Evolutionary conservation across 2,113 vertebrate genomes (phyloP).

Genomic region (Notarius lentiginosus): DNA sequence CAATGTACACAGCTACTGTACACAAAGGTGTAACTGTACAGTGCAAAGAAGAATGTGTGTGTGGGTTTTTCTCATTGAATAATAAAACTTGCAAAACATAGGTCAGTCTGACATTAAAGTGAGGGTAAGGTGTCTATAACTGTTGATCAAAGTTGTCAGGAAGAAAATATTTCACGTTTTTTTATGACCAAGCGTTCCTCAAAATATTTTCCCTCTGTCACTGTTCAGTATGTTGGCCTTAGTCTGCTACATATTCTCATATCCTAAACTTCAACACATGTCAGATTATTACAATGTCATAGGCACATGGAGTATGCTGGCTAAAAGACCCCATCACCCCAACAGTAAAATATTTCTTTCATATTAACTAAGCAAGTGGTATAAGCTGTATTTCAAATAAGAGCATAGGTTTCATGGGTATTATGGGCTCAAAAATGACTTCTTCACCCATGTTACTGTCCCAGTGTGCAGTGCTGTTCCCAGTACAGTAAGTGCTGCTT

Average conservation of each 20-base stretch:
- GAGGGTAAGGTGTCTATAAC: neutral
- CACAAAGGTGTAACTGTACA: neutral
- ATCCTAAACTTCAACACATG: neutral
- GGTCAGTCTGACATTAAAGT: slow-evolving; percentile 1
- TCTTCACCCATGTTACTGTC: neutral
- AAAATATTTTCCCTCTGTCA: neutral
- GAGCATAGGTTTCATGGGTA: neutral
- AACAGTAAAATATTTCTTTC: neutral
- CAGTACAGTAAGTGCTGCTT: neutral
- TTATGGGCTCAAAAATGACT: neutral
- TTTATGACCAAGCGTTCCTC: neutral
- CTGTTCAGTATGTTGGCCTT: neutral
- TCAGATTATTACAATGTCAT: neutral
- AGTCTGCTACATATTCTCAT: neutral
- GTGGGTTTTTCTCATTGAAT: neutral
- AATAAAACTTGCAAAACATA: neutral
- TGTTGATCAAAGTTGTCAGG: slow-evolving; percentile 6
- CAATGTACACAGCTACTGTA: neutral
- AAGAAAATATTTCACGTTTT: neutral
- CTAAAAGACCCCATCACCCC: neutral
- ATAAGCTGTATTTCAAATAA: neutral
- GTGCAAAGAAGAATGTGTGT: neutral
- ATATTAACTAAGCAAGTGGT: neutral
- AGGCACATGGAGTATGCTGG: neutral
- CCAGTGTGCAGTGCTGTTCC: neutral